Evolutionary conservation across 2,888 invertebrate genomes (phyloP), one percentile per base, ranked within the genome.

Genomic region (Lycophotia porphyrea): DNA sequence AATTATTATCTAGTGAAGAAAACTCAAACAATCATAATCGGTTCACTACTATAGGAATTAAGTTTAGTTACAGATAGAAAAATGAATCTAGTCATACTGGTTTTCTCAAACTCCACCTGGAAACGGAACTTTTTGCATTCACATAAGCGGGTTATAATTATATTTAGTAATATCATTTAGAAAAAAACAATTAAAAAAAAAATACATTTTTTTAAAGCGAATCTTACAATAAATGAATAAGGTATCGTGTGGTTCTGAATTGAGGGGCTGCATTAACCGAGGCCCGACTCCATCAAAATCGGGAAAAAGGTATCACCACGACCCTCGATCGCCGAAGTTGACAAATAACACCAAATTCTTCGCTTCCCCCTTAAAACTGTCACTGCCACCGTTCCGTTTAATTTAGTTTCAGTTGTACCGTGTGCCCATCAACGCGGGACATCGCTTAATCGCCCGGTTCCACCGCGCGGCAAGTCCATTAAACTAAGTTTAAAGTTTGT

Each of bases 401-500:
- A 87, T 81, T 87, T 80, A 80, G 81, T 84, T 87, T 77, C 65
- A 81, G 74, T 84, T 82, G 74, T 74, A 73, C 65, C 67, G 44
- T 60, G 49, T 64, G 36, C 71, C 60, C 84, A 84, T 85, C 76
- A 87, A 80, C 74, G 68, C 67, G 76, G 73, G 76, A 80, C 82
- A 80, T 73, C 75, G 64, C 77, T 86, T 87, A 86, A 87, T 86
- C 84, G 81, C 39, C 36, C 44, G n/a, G 47, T 68, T 78, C 63
- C 75, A 76, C 74, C 67, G 24, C 72, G 67, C 61, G 8, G 65
- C 84, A 74, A 87, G 73, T 88, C 81, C 77, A 87, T 87, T 88
- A 76, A 74, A 85, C 81, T 80, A 74, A 78, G 78, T 76, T 86
- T 78, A 84, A 80, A 87, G 78, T 87, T 87, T 80, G 84, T 78